These are phyloP conservation scores for Perca flavescens DNA, from an alignment of 2,113 vertebrate genomes.

Conservation along the genomic window DNA sequence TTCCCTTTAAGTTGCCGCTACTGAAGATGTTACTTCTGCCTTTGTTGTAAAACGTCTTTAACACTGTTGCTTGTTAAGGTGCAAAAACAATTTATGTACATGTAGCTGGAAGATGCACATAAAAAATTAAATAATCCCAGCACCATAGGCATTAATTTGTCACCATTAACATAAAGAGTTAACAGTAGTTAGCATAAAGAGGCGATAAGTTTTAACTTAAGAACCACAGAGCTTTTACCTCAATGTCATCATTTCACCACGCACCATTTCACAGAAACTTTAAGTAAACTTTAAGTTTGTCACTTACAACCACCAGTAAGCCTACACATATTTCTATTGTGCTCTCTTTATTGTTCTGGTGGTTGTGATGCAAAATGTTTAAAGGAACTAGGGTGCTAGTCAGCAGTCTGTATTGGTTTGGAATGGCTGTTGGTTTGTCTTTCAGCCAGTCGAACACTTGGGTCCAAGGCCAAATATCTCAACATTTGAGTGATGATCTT, in stretches of 20 bases:
- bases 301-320: not conserved
- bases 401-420: too few relatives aligned
- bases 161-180: too few relatives aligned
- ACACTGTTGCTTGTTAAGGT: not conserved
- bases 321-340: not conserved
- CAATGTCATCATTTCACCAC: not conserved
- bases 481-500: too few relatives aligned
- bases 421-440: too few relatives aligned
- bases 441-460: too few relatives aligned
- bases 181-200: not conserved
- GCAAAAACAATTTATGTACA: not conserved
- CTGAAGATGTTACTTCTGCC: conserved; percentile 9
- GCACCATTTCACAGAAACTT: too few relatives aligned
- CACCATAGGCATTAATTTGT: not conserved
- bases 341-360: too few relatives aligned
- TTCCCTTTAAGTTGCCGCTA: conserved; percentile 40
- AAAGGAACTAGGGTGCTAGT: too few relatives aligned
- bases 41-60: not conserved
- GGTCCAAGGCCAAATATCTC: too few relatives aligned
- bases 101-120: not conserved
- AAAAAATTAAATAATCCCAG: not conserved
- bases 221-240: not conserved
- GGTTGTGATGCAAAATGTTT: too few relatives aligned
- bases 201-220: not conserved
- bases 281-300: not conserved